phyloP scores from a whole-genome alignment of 2,888 invertebrate species.

The Lasioglossum oenotherae region DNA sequence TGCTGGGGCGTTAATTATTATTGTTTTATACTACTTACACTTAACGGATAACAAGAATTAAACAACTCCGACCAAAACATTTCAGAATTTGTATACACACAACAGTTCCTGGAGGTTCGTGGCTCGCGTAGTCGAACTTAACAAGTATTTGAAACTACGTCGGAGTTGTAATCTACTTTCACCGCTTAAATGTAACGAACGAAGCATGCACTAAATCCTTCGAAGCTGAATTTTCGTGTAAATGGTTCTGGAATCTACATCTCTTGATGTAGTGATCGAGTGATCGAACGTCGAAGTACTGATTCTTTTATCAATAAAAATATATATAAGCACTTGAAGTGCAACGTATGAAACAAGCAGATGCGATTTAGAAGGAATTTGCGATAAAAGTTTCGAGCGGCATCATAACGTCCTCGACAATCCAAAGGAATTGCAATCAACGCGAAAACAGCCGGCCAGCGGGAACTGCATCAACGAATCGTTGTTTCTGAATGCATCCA shows the following conservation, averaged over 20 bases:
- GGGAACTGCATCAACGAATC: constrained; percentile 48
- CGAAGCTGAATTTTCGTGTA: background rate
- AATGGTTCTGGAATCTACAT: background rate
- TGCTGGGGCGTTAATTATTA: background rate
- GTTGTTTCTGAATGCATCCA: constrained; percentile 54
- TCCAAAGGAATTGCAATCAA: constrained; percentile 26
- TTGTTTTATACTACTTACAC: background rate
- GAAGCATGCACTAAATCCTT: background rate
- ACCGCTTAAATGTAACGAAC: background rate
- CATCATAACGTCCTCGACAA: background rate
- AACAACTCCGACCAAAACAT: background rate
- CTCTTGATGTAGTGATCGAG: background rate
- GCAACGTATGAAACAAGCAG: background rate
- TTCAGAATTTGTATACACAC: background rate
- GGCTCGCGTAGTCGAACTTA: background rate
- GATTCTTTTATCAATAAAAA: background rate
- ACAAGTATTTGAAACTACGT: background rate
- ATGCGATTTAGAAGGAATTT: background rate
- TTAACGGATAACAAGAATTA: background rate
- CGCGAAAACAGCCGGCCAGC: constrained; percentile 28
- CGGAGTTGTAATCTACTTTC: background rate
- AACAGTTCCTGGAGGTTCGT: background rate
- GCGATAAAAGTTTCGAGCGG: background rate
- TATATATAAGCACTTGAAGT: background rate
- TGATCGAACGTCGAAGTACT: background rate